These are phyloP conservation scores for Sinella curviseta DNA, from an alignment of 1,140 invertebrate species.

Conservation along the genomic window DNA sequence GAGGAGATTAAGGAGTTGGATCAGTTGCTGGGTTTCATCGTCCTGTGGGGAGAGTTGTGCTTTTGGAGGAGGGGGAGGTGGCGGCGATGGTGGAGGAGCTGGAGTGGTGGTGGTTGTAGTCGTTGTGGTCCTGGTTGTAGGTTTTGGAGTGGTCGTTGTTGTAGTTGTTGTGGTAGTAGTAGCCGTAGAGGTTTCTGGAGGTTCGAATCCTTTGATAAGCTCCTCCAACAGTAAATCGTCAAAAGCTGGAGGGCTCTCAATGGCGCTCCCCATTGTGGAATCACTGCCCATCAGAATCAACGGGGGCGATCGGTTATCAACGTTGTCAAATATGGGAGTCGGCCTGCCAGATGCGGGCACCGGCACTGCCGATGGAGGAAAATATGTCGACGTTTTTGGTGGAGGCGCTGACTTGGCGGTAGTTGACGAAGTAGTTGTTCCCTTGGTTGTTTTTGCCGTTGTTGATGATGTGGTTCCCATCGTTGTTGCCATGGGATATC, in stretches of 20 bases:
- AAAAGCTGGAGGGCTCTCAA: conserved; percentile 12
- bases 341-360: background rate
- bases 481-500: background rate
- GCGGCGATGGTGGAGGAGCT: background rate
- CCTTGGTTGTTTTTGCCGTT: background rate
- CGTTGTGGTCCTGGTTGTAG: conserved; percentile 26
- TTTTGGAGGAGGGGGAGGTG: background rate
- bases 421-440: background rate
- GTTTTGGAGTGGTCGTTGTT: conserved; percentile 3
- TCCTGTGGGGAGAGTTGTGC: background rate
- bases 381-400: background rate
- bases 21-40: conserved; percentile 18
- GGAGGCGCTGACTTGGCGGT: background rate
- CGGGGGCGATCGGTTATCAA: background rate
- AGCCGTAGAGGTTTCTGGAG: background rate
- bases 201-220: background rate
- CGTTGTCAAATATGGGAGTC: background rate
- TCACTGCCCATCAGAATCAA: conserved; percentile 1
- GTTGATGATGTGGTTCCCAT: background rate
- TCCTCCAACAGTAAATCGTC: conserved; percentile 4
- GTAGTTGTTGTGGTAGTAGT: conserved; percentile 23
- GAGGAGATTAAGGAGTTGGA: conserved; percentile 33
- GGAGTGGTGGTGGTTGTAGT: no score
- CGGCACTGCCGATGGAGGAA: background rate
- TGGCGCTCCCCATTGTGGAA: background rate